Evolutionary conservation across 2,113 vertebrate species (phyloP).

Genomic region (Dendropsophus ebraccatus): DNA sequence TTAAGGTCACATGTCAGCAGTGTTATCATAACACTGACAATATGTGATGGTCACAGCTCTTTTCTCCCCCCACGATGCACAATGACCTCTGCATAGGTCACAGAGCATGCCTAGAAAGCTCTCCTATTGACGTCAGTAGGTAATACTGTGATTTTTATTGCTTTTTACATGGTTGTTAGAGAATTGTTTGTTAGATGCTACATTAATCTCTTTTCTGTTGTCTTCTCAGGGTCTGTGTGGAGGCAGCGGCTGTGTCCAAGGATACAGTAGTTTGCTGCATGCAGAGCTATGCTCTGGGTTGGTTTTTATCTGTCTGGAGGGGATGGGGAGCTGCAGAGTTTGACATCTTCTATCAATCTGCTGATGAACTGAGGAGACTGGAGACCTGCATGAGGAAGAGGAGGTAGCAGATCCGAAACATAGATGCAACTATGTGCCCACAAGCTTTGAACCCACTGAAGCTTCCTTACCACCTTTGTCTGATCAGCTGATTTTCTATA

Average conservation of each 20-base stretch:
- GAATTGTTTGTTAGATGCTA: too few relatives aligned
- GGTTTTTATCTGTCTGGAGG: slow-evolving; percentile 93
- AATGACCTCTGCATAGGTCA: not conserved
- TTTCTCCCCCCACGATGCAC: not conserved
- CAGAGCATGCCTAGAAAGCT: not conserved
- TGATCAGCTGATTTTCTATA: not conserved
- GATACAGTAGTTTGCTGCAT: slow-evolving; percentile 92
- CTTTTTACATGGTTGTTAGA: too few relatives aligned
- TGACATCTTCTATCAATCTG: slow-evolving; percentile 90
- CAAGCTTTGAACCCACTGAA: not conserved
- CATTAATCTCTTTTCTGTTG: slow-evolving; percentile 23
- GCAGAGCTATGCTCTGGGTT: slow-evolving; percentile 76
- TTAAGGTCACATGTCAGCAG: too few relatives aligned
- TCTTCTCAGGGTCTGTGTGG: slow-evolving; percentile 77
- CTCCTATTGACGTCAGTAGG: not conserved
- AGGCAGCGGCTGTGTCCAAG: slow-evolving; percentile 83
- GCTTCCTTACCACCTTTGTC: not conserved
- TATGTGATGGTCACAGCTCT: too few relatives aligned
- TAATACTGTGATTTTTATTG: too few relatives aligned
- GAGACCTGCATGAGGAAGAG: slow-evolving; percentile 86
- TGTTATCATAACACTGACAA: too few relatives aligned
- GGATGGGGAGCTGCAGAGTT: slow-evolving; percentile 89
- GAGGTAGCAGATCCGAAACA: slow-evolving; percentile 75
- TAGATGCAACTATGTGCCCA: too few relatives aligned
- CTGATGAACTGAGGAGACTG: slow-evolving; percentile 85